phyloP scores from a whole-genome alignment of 2,113 vertebrate species.

The Vulpes vulpes region DNA sequence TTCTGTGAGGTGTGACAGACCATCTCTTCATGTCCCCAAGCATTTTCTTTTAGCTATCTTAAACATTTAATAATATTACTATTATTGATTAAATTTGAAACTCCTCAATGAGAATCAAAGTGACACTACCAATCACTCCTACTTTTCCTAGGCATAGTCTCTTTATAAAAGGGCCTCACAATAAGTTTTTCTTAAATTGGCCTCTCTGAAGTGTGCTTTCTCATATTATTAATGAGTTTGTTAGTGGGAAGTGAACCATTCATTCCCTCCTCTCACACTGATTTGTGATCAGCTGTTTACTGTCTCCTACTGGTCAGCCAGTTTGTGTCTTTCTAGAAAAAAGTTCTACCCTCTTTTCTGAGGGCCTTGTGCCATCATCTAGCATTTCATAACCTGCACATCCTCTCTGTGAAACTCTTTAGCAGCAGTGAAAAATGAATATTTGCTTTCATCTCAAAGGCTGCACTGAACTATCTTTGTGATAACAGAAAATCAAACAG shows the following conservation, averaged over 20 bases:
- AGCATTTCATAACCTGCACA: not conserved
- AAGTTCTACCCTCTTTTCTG: not conserved
- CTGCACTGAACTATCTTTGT: not conserved
- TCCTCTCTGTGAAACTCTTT: slow-evolving; percentile 6
- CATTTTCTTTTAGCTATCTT: slow-evolving; percentile 32
- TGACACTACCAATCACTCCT: not conserved
- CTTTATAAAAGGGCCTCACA: not conserved
- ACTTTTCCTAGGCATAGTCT: not conserved
- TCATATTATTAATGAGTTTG: not conserved
- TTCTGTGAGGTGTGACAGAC: not conserved
- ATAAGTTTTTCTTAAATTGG: not conserved
- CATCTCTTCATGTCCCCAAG: not conserved
- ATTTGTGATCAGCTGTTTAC: not conserved
- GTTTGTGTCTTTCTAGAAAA: not conserved
- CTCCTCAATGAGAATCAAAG: not conserved
- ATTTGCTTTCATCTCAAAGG: slow-evolving; percentile 28
- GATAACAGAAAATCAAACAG: slow-evolving; percentile 29
- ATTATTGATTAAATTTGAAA: slow-evolving; percentile 1
- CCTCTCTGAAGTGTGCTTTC: not conserved
- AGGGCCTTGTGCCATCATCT: not conserved
- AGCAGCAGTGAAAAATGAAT: slow-evolving; percentile 23
- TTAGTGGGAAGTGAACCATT: not conserved
- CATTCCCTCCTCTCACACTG: not conserved
- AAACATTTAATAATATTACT: not conserved
- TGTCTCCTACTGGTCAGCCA: not conserved